These are phyloP conservation scores for Leistus spinibarbis DNA, from an alignment of 2,888 invertebrate species.

Conservation along the genomic window DNA sequence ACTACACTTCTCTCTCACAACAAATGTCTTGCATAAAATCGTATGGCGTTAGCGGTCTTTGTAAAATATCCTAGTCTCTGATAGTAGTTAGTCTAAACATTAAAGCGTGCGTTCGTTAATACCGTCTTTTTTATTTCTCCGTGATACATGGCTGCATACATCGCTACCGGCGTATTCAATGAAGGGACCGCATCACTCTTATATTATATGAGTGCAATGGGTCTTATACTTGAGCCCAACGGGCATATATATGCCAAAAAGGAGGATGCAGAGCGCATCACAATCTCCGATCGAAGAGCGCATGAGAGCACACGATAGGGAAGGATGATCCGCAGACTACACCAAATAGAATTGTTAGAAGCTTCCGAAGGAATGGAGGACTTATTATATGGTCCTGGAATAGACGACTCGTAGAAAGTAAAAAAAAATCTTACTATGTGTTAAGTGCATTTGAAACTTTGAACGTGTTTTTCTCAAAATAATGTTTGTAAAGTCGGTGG, in stretches of 20 bases:
- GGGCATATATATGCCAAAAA: constrained; percentile 40
- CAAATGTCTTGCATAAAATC: too few species aligned
- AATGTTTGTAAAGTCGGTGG: constrained; percentile 40
- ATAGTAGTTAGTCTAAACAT: too few species aligned
- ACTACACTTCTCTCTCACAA: too few species aligned
- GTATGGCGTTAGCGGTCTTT: too few species aligned
- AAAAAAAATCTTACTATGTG: not conserved
- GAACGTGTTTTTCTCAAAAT: constrained; percentile 42
- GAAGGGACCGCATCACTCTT: constrained; percentile 40
- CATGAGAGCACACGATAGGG: constrained; percentile 39
- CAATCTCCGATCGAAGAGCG: constrained; percentile 32
- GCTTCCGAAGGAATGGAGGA: constrained; percentile 26
- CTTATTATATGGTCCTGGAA: constrained; percentile 37
- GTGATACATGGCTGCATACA: constrained; percentile 40
- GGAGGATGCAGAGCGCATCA: constrained; percentile 34
- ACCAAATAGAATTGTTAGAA: constrained; percentile 41
- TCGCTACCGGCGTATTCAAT: constrained; percentile 41
- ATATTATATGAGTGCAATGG: constrained; percentile 17
- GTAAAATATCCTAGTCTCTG: too few species aligned
- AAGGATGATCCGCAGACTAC: constrained; percentile 41
- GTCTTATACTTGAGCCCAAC: constrained; percentile 39
- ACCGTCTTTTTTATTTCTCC: too few species aligned
- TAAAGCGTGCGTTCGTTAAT: too few species aligned
- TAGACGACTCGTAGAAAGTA: constrained; percentile 40
- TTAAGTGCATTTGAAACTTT: constrained; percentile 38